These are phyloP conservation scores for Blastobasis lacticolella DNA, from an alignment of 2,888 invertebrate genomes.

Conservation along the genomic window DNA sequence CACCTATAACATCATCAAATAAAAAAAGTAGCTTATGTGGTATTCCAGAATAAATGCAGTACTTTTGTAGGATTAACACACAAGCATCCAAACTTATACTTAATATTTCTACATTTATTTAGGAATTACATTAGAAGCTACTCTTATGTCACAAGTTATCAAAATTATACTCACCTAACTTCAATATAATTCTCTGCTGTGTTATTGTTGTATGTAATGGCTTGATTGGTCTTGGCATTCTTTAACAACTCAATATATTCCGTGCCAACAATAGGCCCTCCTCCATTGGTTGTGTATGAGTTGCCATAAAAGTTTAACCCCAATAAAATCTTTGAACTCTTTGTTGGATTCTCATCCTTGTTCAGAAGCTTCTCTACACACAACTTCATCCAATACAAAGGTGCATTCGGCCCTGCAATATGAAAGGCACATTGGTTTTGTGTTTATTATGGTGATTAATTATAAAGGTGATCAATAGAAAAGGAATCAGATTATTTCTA, in stretches of 20 bases:
- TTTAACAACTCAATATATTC: constrained; percentile 86
- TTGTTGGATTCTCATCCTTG: constrained; percentile 65
- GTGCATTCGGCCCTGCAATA: constrained; percentile 87
- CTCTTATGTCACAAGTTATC: constrained; percentile 2
- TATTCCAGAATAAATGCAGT: too few species aligned
- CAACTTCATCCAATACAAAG: constrained; percentile 85
- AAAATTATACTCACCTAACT: constrained; percentile 78
- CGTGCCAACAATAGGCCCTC: constrained; percentile 85
- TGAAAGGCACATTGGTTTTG: too few species aligned
- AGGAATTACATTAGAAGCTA: too few species aligned
- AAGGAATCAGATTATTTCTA: too few species aligned
- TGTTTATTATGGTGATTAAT: too few species aligned
- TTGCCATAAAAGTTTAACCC: constrained; percentile 97
- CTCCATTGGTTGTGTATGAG: constrained; percentile 87
- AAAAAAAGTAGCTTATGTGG: too few species aligned
- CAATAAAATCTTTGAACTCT: constrained; percentile 85
- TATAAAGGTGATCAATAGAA: too few species aligned
- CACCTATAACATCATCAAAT: too few species aligned
- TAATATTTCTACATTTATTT: too few species aligned
- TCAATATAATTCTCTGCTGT: constrained; percentile 90
- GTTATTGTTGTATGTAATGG: constrained; percentile 82
- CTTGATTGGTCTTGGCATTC: constrained; percentile 80
- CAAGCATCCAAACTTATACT: too few species aligned
- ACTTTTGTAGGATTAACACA: too few species aligned
- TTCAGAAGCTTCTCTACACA: constrained; percentile 85